Evolutionary conservation across 2,888 invertebrate genomes (phyloP).

Genomic region (Tetranychus truncatus): DNA sequence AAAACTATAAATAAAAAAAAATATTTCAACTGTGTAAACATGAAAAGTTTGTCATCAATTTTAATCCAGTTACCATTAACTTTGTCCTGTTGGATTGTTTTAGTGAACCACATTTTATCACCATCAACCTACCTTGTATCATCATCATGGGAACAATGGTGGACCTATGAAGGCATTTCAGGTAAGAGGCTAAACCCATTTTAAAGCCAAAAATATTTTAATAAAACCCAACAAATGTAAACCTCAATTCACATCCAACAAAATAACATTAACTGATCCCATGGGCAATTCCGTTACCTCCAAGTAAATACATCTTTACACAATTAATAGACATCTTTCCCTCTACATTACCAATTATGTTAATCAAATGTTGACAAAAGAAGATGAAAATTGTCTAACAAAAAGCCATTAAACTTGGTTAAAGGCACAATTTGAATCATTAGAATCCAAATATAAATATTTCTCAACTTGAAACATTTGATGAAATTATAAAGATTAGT

Average conservation of each 20-base stretch:
- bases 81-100: not conserved
- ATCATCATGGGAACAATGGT: slow-evolving; percentile 9
- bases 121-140: not conserved
- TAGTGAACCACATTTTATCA: not conserved
- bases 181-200: not conserved
- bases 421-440: no score
- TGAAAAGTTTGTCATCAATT: no score
- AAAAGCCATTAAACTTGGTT: no score
- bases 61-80: no score
- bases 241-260: not conserved
- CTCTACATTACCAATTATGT: not conserved
- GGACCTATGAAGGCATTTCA: slow-evolving; percentile 7
- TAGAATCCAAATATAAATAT: no score
- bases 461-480: no score
- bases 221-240: not conserved
- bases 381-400: no score
- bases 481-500: no score
- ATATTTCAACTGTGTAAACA: no score
- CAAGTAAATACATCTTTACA: not conserved
- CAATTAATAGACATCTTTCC: not conserved
- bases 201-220: not conserved
- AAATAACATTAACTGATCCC: not conserved
- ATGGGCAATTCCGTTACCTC: not conserved
- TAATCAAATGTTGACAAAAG: not conserved
- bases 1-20: no score